Evolutionary conservation across 2,888 invertebrate genomes (phyloP).

Genomic region (Napeogenes inachia): DNA sequence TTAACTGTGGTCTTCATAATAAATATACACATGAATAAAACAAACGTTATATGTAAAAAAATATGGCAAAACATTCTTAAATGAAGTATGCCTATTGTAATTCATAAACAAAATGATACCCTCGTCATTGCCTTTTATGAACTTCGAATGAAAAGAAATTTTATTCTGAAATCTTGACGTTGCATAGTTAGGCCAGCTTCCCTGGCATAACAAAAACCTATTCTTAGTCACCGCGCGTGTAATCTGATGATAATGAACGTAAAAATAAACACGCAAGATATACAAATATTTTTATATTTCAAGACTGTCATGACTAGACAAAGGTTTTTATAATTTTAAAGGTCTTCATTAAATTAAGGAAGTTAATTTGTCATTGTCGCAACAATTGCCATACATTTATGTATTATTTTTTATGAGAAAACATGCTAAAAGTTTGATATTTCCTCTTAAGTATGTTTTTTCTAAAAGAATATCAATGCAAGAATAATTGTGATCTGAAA

Average conservation of each 20-base stretch:
- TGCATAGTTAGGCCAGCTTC: conserved; percentile 25
- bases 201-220: conserved; percentile 27
- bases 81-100: conserved; percentile 20
- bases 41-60: neutral
- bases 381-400: too few species aligned
- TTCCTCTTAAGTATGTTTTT: too few species aligned
- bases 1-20: neutral
- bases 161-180: conserved; percentile 30
- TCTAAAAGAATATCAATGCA: too few species aligned
- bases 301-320: neutral
- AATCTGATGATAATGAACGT: conserved; percentile 59
- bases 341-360: too few species aligned
- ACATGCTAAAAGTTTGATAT: too few species aligned
- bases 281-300: neutral
- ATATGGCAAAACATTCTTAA: conserved; percentile 13
- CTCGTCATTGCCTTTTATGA: conserved; percentile 24
- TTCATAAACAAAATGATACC: conserved; percentile 20
- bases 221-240: conserved; percentile 39
- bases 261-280: conserved; percentile 46
- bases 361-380: too few species aligned
- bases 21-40: neutral
- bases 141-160: conserved; percentile 28
- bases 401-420: too few species aligned
- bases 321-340: too few species aligned
- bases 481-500: too few species aligned